Evolutionary conservation across 30 jellyfish, hydroid and myxozoan species (phyloP), one percentile per base, ranked within the genome.

Genomic region (Chrysaora quinquecirrha): DNA sequence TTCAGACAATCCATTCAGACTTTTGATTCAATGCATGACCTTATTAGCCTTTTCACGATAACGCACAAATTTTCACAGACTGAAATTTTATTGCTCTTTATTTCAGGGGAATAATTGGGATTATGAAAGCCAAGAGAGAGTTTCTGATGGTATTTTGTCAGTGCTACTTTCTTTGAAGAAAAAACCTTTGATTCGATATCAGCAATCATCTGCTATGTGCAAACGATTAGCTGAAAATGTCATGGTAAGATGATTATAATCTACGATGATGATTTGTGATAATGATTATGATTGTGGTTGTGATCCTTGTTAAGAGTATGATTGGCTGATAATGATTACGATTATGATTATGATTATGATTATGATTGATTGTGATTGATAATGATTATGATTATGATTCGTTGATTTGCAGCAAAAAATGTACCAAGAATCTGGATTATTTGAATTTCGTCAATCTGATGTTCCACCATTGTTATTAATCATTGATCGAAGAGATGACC

Each of bases 371-470:
- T n/a, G n/a, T n/a, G n/a, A n/a, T n/a, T n/a, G n/a, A n/a, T 43
- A 43, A 43, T 6, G 58, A 9, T 43, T 9, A 43, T 43, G 16
- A 6, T 43, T 43, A 16, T 43, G n/a, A n/a, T n/a, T n/a, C n/a
- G n/a, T 43, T 10, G n/a, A 38, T 1, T 76, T 85, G 43, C 81
- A 94, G 99, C 97, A 87, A 88, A 83, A 87, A 46, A 94, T 94
- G 89, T 87, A 70, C 30, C 97, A 94, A 71, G 99, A 94, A 60
- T 66, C 96, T 20, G 95, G 95, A 18, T 63, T 94, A 19, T 94
- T 94, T 87, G 99, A 94, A 32, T 94, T 94, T 64, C 85, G 99
- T 16, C 99, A 94, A 64, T 76, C 93, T 1, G 99, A 94, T 47
- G 86, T 93, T 33, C 87, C 97, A 18, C 99, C 99, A 19, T 27